Conservation (phyloP, 2,113 vertebrate species). For the Oxyruncus cristatus region DNA sequence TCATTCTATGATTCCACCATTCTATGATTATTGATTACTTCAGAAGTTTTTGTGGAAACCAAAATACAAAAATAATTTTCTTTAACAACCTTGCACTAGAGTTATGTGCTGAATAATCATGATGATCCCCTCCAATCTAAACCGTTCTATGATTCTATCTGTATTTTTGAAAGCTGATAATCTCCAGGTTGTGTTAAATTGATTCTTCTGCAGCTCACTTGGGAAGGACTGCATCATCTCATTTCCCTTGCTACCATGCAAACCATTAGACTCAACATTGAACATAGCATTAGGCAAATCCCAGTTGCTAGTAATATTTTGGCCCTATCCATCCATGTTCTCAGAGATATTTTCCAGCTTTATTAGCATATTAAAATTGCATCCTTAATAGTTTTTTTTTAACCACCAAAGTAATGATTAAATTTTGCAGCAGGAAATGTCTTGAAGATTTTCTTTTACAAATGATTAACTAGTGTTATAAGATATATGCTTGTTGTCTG, state of each 20-base stretch:
- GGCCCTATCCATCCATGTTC: neutral
- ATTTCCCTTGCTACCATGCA: constrained; percentile 5
- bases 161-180: neutral
- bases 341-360: neutral
- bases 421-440: neutral
- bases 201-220: neutral
- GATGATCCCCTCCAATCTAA: neutral
- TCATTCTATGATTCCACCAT: neutral
- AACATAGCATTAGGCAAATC: neutral
- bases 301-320: neutral
- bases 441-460: neutral
- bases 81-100: neutral
- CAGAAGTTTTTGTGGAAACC: neutral
- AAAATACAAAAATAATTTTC: neutral
- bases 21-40: neutral
- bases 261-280: neutral
- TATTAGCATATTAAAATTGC: neutral
- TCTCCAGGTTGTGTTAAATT: neutral
- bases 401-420: neutral
- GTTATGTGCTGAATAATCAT: neutral
- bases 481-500: neutral
- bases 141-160: neutral
- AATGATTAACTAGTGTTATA: neutral
- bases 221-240: neutral
- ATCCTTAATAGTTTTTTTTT: neutral